These are phyloP conservation scores for Eupithecia abbreviata DNA, from an alignment of 2,888 invertebrate genomes.

Conservation along the genomic window DNA sequence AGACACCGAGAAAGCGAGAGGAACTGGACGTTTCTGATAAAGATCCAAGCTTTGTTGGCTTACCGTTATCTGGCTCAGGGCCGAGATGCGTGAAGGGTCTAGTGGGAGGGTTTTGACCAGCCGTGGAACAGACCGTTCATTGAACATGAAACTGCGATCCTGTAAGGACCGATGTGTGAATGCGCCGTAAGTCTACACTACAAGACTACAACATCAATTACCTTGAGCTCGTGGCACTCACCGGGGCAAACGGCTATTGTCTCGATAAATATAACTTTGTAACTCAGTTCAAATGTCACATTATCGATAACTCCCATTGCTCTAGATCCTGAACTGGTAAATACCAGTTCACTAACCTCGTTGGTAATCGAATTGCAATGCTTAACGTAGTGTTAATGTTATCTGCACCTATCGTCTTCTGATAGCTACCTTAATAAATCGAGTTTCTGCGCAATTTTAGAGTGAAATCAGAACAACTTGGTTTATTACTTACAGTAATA, in stretches of 20 bases:
- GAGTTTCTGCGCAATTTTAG: slow-evolving; percentile 1
- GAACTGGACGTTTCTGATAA: too few relatives aligned
- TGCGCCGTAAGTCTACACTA: neutral
- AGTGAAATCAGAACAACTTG: neutral
- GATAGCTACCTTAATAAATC: neutral
- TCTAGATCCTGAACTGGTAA: slow-evolving; percentile 72
- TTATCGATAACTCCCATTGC: slow-evolving; percentile 61
- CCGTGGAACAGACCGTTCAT: too few relatives aligned
- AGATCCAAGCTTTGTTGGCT: too few relatives aligned
- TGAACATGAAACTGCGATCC: neutral
- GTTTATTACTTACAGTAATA: neutral
- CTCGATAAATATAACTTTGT: slow-evolving; percentile 14
- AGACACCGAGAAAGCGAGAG: too few relatives aligned
- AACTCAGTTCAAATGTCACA: slow-evolving; percentile 34
- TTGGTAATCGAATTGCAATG: slow-evolving; percentile 51
- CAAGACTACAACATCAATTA: neutral
- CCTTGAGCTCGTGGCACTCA: slow-evolving; percentile 1
- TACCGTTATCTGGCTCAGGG: too few relatives aligned
- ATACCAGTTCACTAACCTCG: slow-evolving; percentile 61
- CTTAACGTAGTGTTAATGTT: slow-evolving; percentile 46
- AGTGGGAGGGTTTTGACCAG: too few relatives aligned
- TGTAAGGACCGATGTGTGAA: neutral
- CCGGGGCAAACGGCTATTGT: neutral
- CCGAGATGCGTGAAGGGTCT: too few relatives aligned
- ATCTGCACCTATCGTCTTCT: slow-evolving; percentile 23